These are phyloP conservation scores for Circaetus cinerascens DNA, from an alignment of 2,113 vertebrate genomes.

Conservation along the genomic window DNA sequence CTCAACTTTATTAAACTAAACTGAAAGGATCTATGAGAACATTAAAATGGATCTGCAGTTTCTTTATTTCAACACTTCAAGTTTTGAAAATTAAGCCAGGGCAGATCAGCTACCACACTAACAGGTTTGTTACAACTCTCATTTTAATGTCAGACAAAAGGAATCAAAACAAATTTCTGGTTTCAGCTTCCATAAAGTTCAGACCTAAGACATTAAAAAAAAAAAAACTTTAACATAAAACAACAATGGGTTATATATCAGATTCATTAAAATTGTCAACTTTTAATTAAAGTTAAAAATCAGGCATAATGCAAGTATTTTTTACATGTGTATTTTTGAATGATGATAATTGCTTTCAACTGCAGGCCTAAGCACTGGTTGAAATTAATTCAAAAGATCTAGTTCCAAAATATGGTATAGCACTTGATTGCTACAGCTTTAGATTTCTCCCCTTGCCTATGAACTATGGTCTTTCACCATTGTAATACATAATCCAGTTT, in stretches of 20 bases:
- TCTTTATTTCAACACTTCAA: neutral
- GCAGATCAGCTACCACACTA: neutral
- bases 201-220: neutral
- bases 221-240: neutral
- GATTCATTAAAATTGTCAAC: neutral
- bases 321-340: neutral
- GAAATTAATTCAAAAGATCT: neutral
- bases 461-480: neutral
- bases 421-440: neutral
- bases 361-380: neutral
- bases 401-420: neutral
- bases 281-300: neutral
- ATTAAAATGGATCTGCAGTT: neutral
- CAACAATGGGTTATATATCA: neutral
- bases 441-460: neutral
- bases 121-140: neutral
- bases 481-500: neutral
- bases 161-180: neutral
- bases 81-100: neutral
- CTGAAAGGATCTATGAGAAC: neutral
- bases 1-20: neutral
- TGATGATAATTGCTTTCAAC: neutral
- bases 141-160: neutral
- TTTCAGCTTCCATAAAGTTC: neutral
- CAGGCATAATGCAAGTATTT: neutral